Conservation (phyloP, 1,140 invertebrate genomes). For the Zaprionus camerounensis region DNA sequence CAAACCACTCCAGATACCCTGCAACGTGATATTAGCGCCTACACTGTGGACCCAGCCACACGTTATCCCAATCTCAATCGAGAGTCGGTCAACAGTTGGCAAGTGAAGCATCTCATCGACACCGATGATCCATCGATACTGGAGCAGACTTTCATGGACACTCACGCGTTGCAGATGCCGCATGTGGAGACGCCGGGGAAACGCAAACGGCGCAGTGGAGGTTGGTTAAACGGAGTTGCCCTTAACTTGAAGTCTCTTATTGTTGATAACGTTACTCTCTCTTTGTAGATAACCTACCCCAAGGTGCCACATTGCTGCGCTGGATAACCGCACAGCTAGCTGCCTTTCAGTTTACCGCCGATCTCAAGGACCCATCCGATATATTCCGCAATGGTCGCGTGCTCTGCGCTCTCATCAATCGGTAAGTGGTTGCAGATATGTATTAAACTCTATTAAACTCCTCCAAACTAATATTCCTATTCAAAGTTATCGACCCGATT, state of each 20-base stretch:
- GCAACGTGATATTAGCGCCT: conserved; percentile 93
- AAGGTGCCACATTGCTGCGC: conserved; percentile 66
- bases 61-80: conserved; percentile 89
- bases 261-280: background rate
- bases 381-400: conserved; percentile 81
- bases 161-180: conserved; percentile 65
- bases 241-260: background rate
- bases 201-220: conserved; percentile 78
- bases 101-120: conserved; percentile 87
- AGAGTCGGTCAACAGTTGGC: conserved; percentile 85
- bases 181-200: conserved; percentile 70
- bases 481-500: conserved; percentile 93
- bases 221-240: conserved; percentile 31
- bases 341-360: conserved; percentile 64
- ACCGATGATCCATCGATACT: conserved; percentile 87
- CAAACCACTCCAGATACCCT: conserved; percentile 99
- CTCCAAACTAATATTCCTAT: background rate
- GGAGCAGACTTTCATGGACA: conserved; percentile 85
- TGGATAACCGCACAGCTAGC: conserved; percentile 79
- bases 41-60: conserved; percentile 95
- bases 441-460: background rate
- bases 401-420: conserved; percentile 78
- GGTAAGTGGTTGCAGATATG: conserved; percentile 45
- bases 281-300: conserved; percentile 62
- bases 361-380: conserved; percentile 78